These are phyloP conservation scores for Sisor rabdophorus DNA, from an alignment of 2,113 vertebrate genomes.

Conservation along the genomic window DNA sequence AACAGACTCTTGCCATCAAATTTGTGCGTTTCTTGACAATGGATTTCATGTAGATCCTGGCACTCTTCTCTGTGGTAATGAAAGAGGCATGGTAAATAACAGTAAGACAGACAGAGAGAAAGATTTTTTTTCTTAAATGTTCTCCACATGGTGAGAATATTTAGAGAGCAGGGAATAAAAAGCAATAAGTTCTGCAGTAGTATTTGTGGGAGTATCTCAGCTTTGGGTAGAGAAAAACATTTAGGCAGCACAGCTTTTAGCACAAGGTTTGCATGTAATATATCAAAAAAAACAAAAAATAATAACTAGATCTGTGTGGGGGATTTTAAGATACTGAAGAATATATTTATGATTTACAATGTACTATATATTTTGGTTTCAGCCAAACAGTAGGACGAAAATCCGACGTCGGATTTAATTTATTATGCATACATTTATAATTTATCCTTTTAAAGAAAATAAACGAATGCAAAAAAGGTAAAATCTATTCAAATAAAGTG, in stretches of 20 bases:
- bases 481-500: no score
- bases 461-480: no score
- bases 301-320: not conserved
- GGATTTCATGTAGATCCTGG: conserved; percentile 15
- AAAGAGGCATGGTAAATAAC: conserved; percentile 17
- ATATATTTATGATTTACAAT: not conserved
- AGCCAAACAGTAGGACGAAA: not conserved
- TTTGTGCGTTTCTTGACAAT: not conserved
- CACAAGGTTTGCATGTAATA: not conserved
- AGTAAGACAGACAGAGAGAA: conserved; percentile 35
- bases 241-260: not conserved
- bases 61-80: not conserved
- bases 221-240: not conserved
- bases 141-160: conserved; percentile 53
- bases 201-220: not conserved
- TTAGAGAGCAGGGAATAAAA: not conserved
- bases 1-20: conserved; percentile 2
- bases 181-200: not conserved
- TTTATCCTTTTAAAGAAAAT: no score
- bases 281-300: not conserved
- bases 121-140: conserved; percentile 41
- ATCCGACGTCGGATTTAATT: not conserved
- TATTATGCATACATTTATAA: not conserved
- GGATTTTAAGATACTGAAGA: not conserved
- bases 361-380: not conserved